Conservation (phyloP, 2,888 invertebrate species). For the Amaurobius ferox region DNA sequence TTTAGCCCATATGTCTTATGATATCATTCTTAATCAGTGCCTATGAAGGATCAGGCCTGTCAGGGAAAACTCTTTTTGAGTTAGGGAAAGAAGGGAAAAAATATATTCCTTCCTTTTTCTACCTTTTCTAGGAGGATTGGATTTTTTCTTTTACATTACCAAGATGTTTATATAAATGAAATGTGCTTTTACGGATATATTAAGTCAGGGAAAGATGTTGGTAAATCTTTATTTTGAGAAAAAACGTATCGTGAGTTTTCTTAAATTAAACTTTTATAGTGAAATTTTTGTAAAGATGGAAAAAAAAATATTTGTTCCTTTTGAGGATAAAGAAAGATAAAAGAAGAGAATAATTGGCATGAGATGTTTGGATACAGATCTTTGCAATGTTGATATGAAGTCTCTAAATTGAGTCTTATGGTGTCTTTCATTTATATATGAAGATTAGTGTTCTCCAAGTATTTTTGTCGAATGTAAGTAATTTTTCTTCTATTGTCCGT, state of each 20-base stretch:
- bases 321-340: too few species aligned
- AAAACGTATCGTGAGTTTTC: background rate
- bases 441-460: too few species aligned
- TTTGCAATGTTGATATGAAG: too few species aligned
- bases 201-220: background rate
- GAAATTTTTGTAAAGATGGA: too few species aligned
- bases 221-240: background rate
- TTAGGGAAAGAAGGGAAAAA: background rate
- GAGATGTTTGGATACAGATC: too few species aligned
- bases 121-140: background rate
- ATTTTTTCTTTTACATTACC: background rate
- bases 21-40: constrained; percentile 14
- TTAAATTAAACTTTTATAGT: background rate
- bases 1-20: constrained; percentile 18
- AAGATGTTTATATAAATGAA: constrained; percentile 1
- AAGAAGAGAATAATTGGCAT: too few species aligned
- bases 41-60: constrained; percentile 11
- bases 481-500: too few species aligned
- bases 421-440: too few species aligned
- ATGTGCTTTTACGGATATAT: background rate
- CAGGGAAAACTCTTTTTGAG: background rate
- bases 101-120: background rate
- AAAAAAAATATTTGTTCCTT: too few species aligned
- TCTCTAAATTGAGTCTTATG: too few species aligned
- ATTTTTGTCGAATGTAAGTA: too few species aligned